These are phyloP conservation scores for Serranus cabrilla DNA, from an alignment of 2,797 vertebrate species.

Conservation along the genomic window DNA sequence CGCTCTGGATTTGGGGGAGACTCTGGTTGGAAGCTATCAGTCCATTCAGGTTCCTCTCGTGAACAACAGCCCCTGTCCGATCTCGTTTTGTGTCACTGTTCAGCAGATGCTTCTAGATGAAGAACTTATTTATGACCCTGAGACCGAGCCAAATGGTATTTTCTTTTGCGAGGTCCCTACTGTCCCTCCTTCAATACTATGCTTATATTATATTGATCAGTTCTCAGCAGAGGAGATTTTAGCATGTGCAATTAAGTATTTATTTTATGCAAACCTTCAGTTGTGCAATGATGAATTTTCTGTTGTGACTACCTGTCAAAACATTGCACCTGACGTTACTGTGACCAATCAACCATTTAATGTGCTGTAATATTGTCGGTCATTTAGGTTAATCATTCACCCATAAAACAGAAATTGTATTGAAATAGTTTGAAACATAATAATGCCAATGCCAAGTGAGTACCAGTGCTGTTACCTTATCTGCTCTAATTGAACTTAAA, in stretches of 20 bases:
- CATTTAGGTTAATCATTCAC: background rate
- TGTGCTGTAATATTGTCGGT: background rate
- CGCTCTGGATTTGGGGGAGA: constrained; percentile 86
- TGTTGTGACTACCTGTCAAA: background rate
- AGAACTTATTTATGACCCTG: constrained; percentile 52
- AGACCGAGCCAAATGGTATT: constrained; percentile 79
- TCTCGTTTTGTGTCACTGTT: constrained; percentile 88
- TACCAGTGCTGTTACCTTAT: background rate
- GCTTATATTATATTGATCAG: background rate
- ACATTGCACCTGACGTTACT: background rate
- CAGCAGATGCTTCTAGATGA: constrained; percentile 82
- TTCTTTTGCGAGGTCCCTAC: constrained; percentile 1
- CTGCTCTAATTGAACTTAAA: background rate
- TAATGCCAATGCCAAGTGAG: background rate
- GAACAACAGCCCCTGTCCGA: constrained; percentile 88
- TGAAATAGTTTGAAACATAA: background rate
- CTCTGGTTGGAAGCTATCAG: constrained; percentile 84
- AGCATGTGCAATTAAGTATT: background rate
- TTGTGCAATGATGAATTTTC: background rate
- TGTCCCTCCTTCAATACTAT: background rate
- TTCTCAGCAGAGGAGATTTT: background rate
- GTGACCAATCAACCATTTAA: constrained; percentile 1
- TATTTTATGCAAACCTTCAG: background rate
- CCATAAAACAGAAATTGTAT: background rate
- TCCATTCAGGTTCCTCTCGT: constrained; percentile 86